Conservation (phyloP, 2,797 vertebrate species). For the Poecilia wingei region DNA sequence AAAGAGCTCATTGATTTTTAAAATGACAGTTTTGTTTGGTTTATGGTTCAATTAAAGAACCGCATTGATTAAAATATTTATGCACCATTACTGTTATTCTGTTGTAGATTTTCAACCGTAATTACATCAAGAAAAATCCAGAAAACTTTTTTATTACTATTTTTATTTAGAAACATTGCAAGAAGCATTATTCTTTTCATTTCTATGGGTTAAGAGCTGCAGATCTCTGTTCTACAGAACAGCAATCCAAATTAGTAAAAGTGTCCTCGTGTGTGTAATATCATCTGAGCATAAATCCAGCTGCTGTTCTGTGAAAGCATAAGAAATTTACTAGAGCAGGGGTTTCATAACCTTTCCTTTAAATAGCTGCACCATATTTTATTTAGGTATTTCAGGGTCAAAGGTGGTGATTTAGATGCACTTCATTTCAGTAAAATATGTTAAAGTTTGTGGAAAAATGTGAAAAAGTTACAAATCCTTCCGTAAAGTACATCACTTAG, state of each 20-base stretch:
- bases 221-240: not conserved
- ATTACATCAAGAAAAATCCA: not conserved
- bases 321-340: not conserved
- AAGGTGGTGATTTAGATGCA: not conserved
- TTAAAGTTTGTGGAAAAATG: not conserved
- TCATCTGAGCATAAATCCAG: not conserved
- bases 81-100: not conserved
- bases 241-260: not conserved
- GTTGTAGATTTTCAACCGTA: not conserved
- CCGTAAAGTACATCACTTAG: not conserved
- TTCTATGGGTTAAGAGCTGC: not conserved
- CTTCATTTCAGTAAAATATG: not conserved
- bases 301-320: not conserved
- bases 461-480: not conserved
- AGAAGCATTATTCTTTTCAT: not conserved
- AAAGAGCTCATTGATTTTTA: not conserved
- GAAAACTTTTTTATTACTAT: not conserved
- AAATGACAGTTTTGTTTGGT: not conserved
- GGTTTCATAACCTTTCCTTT: no score
- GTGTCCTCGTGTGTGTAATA: not conserved
- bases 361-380: not conserved
- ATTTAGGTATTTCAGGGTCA: not conserved
- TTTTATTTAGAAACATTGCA: not conserved
- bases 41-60: not conserved
- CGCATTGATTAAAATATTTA: not conserved